Evolutionary conservation across 2,888 invertebrate genomes (phyloP).

Genomic region (Drosophila kanekoi): DNA sequence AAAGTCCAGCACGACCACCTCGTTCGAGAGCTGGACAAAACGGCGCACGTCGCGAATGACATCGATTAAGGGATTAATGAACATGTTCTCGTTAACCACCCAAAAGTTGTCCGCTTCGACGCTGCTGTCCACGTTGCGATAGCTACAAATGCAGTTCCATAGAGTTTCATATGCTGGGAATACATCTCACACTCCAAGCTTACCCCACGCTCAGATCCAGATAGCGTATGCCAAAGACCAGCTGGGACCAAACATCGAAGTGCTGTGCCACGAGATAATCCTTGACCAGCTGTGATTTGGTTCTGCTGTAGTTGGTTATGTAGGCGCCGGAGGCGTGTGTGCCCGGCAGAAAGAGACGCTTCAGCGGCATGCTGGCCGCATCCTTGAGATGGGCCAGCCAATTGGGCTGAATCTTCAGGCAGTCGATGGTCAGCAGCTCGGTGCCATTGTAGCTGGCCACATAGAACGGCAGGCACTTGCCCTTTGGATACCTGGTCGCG

Average conservation of each 20-base stretch:
- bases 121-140: constrained; percentile 59
- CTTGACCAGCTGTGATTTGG: constrained; percentile 76
- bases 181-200: constrained; percentile 73
- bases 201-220: constrained; percentile 92
- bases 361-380: constrained; percentile 76
- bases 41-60: constrained; percentile 89
- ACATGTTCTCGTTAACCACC: constrained; percentile 83
- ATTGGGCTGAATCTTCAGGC: constrained; percentile 92
- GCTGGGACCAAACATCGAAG: constrained; percentile 92
- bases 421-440: constrained; percentile 88
- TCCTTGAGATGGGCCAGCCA: constrained; percentile 90
- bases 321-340: constrained; percentile 88
- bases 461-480: constrained; percentile 90
- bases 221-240: constrained; percentile 94
- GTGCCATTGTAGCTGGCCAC: constrained; percentile 88
- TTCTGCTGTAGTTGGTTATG: constrained; percentile 74
- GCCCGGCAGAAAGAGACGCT: constrained; percentile 85
- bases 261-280: constrained; percentile 88
- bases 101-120: constrained; percentile 77
- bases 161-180: not conserved
- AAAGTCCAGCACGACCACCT: constrained; percentile 92
- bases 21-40: constrained; percentile 89
- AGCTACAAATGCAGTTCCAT: constrained; percentile 44
- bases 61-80: constrained; percentile 88
- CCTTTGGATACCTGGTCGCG: constrained; percentile 82